Evolutionary conservation across 2,888 invertebrate species (phyloP).

Genomic region (Sinotaia quadrata): DNA sequence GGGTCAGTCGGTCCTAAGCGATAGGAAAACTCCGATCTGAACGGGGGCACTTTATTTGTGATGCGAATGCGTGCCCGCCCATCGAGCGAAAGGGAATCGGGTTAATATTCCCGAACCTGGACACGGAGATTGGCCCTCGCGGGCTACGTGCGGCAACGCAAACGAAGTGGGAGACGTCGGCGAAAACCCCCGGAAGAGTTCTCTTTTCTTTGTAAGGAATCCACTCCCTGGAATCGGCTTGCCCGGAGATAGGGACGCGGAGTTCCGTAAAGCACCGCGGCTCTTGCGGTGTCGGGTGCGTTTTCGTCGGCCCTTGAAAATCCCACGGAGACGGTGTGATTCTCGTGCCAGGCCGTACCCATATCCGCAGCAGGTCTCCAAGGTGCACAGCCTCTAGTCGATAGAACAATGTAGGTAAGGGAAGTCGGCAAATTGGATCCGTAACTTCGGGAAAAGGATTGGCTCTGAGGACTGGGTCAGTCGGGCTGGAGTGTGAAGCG

Average conservation of each 20-base stretch:
- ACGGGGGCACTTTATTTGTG: conserved; percentile 45
- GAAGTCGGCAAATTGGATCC: conserved; percentile 77
- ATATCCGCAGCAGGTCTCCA: conserved; percentile 85
- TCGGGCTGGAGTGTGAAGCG: conserved; percentile 75
- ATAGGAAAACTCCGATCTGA: no score
- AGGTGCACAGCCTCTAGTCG: conserved; percentile 77
- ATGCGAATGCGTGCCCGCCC: neutral
- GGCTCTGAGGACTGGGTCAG: conserved; percentile 80
- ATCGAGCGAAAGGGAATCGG: conserved; percentile 67
- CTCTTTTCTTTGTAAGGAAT: conserved; percentile 73
- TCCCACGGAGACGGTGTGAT: conserved; percentile 70
- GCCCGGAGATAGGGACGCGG: conserved; percentile 70
- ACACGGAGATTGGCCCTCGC: conserved; percentile 72
- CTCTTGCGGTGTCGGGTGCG: conserved; percentile 69
- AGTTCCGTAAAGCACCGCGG: conserved; percentile 73
- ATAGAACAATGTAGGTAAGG: conserved; percentile 21
- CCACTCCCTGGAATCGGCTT: conserved; percentile 73
- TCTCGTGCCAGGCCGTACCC: conserved; percentile 77
- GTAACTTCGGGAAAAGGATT: conserved; percentile 80
- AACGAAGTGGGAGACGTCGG: conserved; percentile 70
- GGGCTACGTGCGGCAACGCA: conserved; percentile 45
- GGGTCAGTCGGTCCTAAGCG: no score
- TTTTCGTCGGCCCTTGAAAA: conserved; percentile 68
- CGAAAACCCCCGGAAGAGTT: conserved; percentile 72
- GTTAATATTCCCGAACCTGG: conserved; percentile 75